A percentile compares a stretch with the other conserved stretches of the same genome.
Conservation (phyloP, 2,113 vertebrate genomes). For the Glareola pratincola region DNA sequence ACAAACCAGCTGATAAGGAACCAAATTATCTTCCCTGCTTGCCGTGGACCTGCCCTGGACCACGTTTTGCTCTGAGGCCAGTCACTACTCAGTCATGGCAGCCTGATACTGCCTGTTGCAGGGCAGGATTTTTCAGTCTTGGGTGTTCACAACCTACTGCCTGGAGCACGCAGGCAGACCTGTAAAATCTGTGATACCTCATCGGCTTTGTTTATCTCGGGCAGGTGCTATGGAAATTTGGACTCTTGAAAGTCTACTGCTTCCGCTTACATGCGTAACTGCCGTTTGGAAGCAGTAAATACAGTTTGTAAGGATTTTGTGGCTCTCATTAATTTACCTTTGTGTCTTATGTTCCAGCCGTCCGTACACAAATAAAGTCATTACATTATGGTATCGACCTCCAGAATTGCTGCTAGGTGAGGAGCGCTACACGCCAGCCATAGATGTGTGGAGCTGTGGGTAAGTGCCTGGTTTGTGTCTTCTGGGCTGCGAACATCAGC, state of each 20-base stretch:
- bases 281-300: neutral
- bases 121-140: neutral
- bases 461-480: constrained; percentile 65
- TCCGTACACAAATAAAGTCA: constrained; percentile 98
- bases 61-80: neutral
- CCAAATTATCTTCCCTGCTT: neutral
- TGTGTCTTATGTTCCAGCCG: constrained; percentile 77
- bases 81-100: neutral
- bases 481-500: neutral
- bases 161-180: neutral
- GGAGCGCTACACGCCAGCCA: constrained; percentile 96
- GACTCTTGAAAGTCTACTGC: neutral
- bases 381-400: constrained; percentile 97
- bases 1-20: neutral
- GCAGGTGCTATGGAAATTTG: neutral
- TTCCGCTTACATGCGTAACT: neutral
- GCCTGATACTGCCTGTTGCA: neutral
- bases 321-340: neutral
- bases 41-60: neutral
- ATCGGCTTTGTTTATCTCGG: neutral
- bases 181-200: rapidly evolving
- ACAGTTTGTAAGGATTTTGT: rapidly evolving
- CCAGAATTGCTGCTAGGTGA: constrained; percentile 95
- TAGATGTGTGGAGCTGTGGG: constrained; percentile 99
- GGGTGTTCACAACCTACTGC: neutral